Evolutionary conservation across 2,113 vertebrate genomes (phyloP).

Genomic region (Tupaia chinensis): DNA sequence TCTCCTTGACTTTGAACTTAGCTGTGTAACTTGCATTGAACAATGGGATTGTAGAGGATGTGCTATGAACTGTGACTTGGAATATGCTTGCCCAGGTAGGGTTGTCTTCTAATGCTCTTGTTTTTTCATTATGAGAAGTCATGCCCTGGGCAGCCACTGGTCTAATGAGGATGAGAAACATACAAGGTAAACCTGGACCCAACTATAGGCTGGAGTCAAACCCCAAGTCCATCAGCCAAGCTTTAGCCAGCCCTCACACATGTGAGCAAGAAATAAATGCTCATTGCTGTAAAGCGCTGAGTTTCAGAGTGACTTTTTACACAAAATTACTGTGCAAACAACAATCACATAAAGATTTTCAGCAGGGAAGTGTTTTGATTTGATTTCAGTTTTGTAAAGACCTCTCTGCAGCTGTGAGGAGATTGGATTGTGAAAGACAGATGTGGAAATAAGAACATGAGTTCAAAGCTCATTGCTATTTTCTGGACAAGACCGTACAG

Average conservation of each 20-base stretch:
- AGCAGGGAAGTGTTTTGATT: not conserved
- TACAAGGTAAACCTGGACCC: not conserved
- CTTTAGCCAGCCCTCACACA: not conserved
- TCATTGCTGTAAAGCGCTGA: not conserved
- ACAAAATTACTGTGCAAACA: not conserved
- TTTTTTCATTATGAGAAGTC: not conserved
- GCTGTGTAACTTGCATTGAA: not conserved
- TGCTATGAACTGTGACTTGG: not conserved
- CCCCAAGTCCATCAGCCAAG: not conserved
- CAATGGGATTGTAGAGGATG: not conserved
- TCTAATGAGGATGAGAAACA: not conserved
- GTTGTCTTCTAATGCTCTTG: not conserved
- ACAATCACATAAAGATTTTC: not conserved
- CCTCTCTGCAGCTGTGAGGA: not conserved
- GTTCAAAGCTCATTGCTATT: not conserved
- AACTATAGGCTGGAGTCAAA: not conserved
- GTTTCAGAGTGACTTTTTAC: not conserved
- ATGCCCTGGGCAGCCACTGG: not conserved
- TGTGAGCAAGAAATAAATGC: not conserved
- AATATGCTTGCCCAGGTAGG: not conserved
- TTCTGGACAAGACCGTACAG: not conserved
- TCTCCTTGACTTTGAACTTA: constrained; percentile 30
- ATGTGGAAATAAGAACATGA: not conserved
- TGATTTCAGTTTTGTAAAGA: not conserved
- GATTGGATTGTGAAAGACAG: not conserved